These are phyloP conservation scores for Tipula helvola DNA, from an alignment of 2,888 invertebrate genomes.

Conservation along the genomic window DNA sequence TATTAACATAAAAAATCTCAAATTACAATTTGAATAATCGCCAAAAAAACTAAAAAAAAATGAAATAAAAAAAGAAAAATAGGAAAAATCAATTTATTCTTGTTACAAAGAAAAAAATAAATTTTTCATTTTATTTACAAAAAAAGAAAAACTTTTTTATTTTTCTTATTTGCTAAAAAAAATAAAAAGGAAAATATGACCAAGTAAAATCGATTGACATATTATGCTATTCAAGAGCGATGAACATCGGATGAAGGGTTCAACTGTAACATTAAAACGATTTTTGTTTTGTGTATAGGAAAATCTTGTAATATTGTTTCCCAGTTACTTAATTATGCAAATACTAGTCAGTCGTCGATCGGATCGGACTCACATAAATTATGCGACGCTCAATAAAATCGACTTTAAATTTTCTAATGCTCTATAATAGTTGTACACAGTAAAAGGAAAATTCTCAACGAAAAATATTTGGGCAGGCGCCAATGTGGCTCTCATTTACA, in stretches of 20 bases:
- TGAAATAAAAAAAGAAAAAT: neutral
- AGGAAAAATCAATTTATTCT: neutral
- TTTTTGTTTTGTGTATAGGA: neutral
- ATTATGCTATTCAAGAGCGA: neutral
- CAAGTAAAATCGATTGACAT: neutral
- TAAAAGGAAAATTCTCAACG: neutral
- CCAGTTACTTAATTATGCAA: neutral
- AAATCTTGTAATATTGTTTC: too few relatives aligned
- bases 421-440: neutral
- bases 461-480: neutral
- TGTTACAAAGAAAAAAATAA: neutral
- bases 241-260: neutral
- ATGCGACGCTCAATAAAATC: neutral
- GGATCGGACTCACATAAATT: neutral
- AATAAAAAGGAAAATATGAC: neutral
- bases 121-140: neutral
- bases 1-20: neutral
- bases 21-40: conserved; percentile 4
- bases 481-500: neutral
- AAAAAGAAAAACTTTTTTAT: neutral
- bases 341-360: neutral
- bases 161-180: neutral
- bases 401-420: neutral
- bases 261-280: neutral
- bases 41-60: neutral